Base-by-base conservation (phyloP, 2,113 vertebrate species). In the Hippopotamus amphibius region DNA sequence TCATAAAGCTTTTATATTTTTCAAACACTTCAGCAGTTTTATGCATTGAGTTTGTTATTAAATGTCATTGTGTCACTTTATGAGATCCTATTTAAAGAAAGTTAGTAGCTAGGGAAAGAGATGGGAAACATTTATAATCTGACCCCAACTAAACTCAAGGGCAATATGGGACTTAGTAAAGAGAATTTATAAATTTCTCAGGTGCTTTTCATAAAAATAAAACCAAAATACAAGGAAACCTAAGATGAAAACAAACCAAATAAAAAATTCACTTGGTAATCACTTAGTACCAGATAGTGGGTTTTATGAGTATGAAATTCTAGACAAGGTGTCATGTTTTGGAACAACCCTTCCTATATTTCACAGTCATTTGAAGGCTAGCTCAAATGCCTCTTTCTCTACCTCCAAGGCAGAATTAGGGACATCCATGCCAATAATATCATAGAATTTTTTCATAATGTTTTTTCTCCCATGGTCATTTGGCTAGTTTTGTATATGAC, bases 21-120 rank as follows among this genome's bases (percentile, higher is more conserved):
- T 98, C 97, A 98, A 97, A 92, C 90, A 95, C 97, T 98, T 98
- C 96, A 98, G 96, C 97, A 98, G 97, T 97, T 98, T 98, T 98
- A 98, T 97, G 94, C 71, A 91, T 41, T 65, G 96, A 88, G 89
- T 97, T 98, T 98, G 88, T 97, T 97, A 97, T 98, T 98, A 98
- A 97, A 98, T 98, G 86, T 97, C 90, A 68, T 92, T 95, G 97
- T 98, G 97, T 98, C 96, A 87, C 79, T 98, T 98, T 98, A 97
- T 97, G 88, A 93, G 87, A 97, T 95, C 96, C 92, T 97, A 98
- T 98, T 97, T 4, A 1, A 89, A 90, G 74, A 89, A 82, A 98
- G 88, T 92, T 91, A 96, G 96, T 96, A 92, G 66, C 80, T 93
- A 86, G 63, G 43, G 95, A 85, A 98, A 95, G 94, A 97, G 94